Conservation (phyloP, 2,888 invertebrate species). For the Eilema depressum region DNA sequence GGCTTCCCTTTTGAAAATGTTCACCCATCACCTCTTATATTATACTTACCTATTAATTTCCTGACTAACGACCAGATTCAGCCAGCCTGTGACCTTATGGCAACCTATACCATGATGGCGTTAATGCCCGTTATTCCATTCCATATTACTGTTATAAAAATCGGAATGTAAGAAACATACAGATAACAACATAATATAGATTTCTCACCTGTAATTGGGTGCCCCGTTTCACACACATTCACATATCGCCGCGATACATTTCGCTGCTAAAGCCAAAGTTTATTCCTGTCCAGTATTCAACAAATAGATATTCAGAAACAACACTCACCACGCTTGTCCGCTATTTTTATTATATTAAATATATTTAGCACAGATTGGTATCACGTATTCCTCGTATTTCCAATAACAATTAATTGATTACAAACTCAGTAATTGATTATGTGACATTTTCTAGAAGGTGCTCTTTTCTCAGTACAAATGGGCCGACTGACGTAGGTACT, state of each 20-base stretch:
- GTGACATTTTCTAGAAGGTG: background rate
- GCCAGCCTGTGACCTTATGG: too few relatives aligned
- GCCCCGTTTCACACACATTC: conserved; percentile 37
- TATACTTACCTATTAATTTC: too few relatives aligned
- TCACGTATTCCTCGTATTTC: background rate
- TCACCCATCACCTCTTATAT: too few relatives aligned
- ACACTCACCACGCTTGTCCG: conserved; percentile 43
- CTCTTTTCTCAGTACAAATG: background rate
- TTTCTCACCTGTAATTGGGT: conserved; percentile 50
- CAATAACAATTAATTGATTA: background rate
- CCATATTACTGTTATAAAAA: background rate
- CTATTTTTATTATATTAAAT: conserved; percentile 35
- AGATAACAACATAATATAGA: conserved; percentile 20
- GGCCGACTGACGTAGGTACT: background rate
- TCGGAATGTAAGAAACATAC: background rate
- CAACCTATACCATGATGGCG: too few relatives aligned
- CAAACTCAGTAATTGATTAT: background rate
- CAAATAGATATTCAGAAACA: conserved; percentile 61
- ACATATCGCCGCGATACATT: conserved; percentile 51
- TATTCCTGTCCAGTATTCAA: conserved; percentile 60
- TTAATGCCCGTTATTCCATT: too few relatives aligned
- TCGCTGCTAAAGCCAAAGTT: conserved; percentile 45
- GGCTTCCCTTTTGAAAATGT: too few relatives aligned
- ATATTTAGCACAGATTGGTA: conserved; percentile 10
- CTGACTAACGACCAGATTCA: too few relatives aligned